Percentiles rank a stretch among this genome's conserved stretches.
Evolutionary conservation across 1,140 invertebrate genomes (phyloP).

Genomic region (Pseudomyrmex concolor): DNA sequence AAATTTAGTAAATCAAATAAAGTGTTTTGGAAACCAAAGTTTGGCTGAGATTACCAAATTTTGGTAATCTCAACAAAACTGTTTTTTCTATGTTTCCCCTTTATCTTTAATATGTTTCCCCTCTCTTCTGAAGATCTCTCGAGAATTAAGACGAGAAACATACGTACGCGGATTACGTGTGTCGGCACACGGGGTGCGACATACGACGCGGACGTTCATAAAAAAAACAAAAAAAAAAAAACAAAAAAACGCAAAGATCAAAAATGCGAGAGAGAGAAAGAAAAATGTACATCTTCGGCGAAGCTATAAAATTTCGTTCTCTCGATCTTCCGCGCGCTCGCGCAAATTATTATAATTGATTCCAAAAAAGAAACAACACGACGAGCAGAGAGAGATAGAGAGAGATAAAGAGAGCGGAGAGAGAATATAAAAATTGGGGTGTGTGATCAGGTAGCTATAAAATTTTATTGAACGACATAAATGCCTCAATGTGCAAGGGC

Average conservation of each 20-base stretch:
- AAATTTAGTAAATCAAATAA: no score
- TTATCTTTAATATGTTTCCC: no score
- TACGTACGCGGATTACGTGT: neutral
- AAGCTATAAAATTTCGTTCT: conserved; percentile 57
- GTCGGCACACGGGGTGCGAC: conserved; percentile 2
- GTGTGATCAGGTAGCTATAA: conserved; percentile 48
- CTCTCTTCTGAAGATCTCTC: no score
- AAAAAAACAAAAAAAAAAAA: conserved; percentile 44
- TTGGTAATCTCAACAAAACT: no score
- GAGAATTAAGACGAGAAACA: neutral
- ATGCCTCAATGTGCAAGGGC: conserved; percentile 40
- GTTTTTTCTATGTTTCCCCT: no score
- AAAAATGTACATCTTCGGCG: conserved; percentile 22
- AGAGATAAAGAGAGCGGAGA: conserved; percentile 9
- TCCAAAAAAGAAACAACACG: conserved; percentile 7
- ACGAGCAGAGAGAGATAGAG: conserved; percentile 1
- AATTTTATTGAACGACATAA: conserved; percentile 65
- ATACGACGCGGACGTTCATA: neutral
- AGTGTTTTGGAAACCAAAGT: no score
- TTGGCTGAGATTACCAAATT: no score
- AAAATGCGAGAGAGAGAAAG: no score
- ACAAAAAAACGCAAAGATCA: no score
- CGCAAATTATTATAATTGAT: conserved; percentile 64
- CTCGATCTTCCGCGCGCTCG: conserved; percentile 34
- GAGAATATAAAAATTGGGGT: conserved; percentile 37